A percentile compares a stretch with the other conserved stretches of the same genome.
phyloP scores from a whole-genome alignment of 2,797 vertebrate species.

The Epinephelus coioides region DNA sequence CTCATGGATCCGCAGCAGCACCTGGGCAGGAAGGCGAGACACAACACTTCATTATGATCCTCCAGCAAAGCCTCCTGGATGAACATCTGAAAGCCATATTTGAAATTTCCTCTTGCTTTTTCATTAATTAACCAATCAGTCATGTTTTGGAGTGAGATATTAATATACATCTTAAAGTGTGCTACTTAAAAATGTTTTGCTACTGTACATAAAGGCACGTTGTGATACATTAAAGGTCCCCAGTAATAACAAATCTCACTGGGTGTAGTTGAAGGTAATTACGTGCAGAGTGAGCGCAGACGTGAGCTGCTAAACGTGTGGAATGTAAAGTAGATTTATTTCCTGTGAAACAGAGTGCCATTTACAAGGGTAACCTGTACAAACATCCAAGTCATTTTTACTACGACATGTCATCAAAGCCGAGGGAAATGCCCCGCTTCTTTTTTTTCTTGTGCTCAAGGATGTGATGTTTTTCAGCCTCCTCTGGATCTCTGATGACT shows the following conservation, averaged over 20 bases:
- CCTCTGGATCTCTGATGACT: background rate
- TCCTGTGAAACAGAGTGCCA: constrained; percentile 73
- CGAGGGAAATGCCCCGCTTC: constrained; percentile 21
- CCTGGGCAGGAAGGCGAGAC: constrained; percentile 58
- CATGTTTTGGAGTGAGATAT: background rate
- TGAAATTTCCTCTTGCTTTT: background rate
- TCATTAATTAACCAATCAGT: background rate
- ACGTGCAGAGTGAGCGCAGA: constrained; percentile 56
- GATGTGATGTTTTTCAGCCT: constrained; percentile 17
- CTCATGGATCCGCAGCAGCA: constrained; percentile 48
- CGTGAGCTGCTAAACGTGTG: constrained; percentile 60
- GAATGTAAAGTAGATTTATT: constrained; percentile 74
- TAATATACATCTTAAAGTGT: background rate
- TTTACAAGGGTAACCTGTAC: constrained; percentile 74
- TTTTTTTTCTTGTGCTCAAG: constrained; percentile 32
- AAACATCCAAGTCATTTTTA: constrained; percentile 59
- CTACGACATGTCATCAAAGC: constrained; percentile 53
- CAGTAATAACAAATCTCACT: constrained; percentile 45
- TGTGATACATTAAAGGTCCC: constrained; percentile 44
- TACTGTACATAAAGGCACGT: constrained; percentile 20
- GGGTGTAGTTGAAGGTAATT: constrained; percentile 56
- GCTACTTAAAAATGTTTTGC: constrained; percentile 17
- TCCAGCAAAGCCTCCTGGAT: constrained; percentile 39
- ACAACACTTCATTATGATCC: constrained; percentile 52
- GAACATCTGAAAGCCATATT: constrained; percentile 8